Percentiles rank a stretch among this genome's conserved stretches.
phyloP scores from a whole-genome alignment of 2,797 vertebrate genomes.

The Acipenser oxyrinchus region DNA sequence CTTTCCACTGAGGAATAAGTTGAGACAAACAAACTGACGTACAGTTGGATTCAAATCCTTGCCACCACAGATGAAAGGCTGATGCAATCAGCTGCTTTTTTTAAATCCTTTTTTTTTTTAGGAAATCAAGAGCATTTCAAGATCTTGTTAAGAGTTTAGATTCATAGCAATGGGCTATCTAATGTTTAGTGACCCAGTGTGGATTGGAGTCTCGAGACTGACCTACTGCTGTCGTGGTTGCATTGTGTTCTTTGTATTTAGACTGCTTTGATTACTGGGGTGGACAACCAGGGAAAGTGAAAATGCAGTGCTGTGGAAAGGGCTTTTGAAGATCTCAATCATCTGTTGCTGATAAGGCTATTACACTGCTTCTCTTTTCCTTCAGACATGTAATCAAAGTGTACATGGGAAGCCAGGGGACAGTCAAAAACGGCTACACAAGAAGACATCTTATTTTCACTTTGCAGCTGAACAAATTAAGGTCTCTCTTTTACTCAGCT shows the following conservation, averaged over 20 bases:
- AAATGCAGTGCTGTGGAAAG: constrained; percentile 42
- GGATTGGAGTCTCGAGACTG: constrained; percentile 13
- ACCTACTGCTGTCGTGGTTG: constrained; percentile 19
- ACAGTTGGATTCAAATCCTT: too few species aligned
- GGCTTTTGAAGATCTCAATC: constrained; percentile 62
- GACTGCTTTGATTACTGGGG: constrained; percentile 53
- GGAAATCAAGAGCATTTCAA: too few species aligned
- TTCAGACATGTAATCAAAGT: constrained; percentile 54
- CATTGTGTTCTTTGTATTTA: constrained; percentile 33
- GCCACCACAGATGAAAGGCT: too few species aligned
- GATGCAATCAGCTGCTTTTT: too few species aligned
- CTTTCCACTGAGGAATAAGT: too few species aligned
- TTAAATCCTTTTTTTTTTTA: too few species aligned
- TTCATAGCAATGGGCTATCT: constrained; percentile 34
- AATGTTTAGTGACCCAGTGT: not conserved
- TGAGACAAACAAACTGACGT: too few species aligned
- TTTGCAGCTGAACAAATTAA: not conserved
- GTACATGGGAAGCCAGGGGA: constrained; percentile 43
- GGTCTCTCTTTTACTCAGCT: not conserved
- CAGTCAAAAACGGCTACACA: constrained; percentile 34
- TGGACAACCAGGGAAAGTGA: constrained; percentile 40
- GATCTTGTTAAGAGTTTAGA: constrained; percentile 11
- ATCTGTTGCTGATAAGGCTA: constrained; percentile 57
- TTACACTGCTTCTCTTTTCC: constrained; percentile 55
- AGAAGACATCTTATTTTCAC: constrained; percentile 20